phyloP scores from a whole-genome alignment of 1,140 invertebrate genomes.

The Drosophila malerkotliana region DNA sequence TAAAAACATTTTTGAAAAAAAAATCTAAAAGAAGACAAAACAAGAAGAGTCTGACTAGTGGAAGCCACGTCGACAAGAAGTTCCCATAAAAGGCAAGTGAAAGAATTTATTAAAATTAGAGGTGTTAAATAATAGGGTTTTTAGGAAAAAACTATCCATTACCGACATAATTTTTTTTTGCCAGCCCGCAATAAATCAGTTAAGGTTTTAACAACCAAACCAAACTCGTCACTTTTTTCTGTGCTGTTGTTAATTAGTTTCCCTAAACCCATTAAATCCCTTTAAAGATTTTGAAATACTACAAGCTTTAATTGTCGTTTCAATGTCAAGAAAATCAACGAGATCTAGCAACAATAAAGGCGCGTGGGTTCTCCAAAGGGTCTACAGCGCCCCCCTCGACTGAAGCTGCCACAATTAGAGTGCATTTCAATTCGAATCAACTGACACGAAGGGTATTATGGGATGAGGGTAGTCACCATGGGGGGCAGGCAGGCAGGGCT shows the following conservation, averaged over 20 bases:
- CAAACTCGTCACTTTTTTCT: not conserved
- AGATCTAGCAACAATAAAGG: conserved; percentile 33
- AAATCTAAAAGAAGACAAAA: conserved; percentile 9
- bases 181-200: not conserved
- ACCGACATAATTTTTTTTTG: too few relatives aligned
- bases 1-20: conserved; percentile 26
- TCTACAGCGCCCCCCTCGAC: conserved; percentile 1
- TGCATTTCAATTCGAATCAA: conserved; percentile 46
- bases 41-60: conserved; percentile 1
- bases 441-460: conserved; percentile 34
- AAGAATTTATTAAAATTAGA: not conserved
- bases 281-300: conserved; percentile 22
- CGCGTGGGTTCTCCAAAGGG: conserved; percentile 42
- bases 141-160: too few relatives aligned
- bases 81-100: conserved; percentile 54
- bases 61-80: conserved; percentile 25
- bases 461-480: not conserved
- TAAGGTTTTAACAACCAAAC: not conserved
- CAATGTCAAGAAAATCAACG: conserved; percentile 63
- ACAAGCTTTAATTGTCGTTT: conserved; percentile 34
- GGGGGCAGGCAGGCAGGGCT: not conserved
- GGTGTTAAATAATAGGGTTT: too few relatives aligned
- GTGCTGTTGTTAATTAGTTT: not conserved
- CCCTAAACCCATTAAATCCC: conserved; percentile 4
- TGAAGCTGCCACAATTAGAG: conserved; percentile 52